Base-by-base conservation (phyloP, 2,888 invertebrate genomes). In the Phortica magna region DNA sequence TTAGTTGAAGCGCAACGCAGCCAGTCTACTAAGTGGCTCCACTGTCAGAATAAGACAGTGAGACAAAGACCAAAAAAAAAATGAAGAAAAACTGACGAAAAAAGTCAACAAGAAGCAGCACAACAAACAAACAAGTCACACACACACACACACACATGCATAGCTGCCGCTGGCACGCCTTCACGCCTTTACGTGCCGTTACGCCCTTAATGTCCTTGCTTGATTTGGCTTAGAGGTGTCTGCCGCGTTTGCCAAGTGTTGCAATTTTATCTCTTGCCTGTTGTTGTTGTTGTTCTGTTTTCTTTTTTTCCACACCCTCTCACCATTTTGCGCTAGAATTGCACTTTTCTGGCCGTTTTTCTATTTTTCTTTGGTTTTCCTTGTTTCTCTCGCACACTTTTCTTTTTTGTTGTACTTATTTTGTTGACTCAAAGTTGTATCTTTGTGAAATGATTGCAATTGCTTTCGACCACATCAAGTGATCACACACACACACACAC, bases 11-110 rank as follows among this genome's bases (percentile, higher is more conserved):
- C 70, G 74, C 75, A 48, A 78, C 75, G 78, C 55, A 65, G 72
- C 48, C 22, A 88, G 88, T 84, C 83, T 84, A 19, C 64, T 64
- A 57, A 68, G 42, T 55, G 88, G 87, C 85, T 83, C 79, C 82
- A 78, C 78, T 77, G 73, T 75, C 81, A 81, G 75, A 79, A 73
- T 67, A 73, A 74, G 74, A 77, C 57, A 78, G 41, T 39, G 39
- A 41, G 17, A 61, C 76, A 76, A 76, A n/a, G n/a, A n/a, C n/a
- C n/a, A n/a, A n/a, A n/a, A n/a, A n/a, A 71, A 59, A 71, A n/a
- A 6, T 57, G 48, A n/a, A 74, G 14, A 7, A 12, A 17, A 64
- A n/a, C n/a, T n/a, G n/a, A n/a, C n/a, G 22, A 31, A 12, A 12
- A 64, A 17, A 64, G 17, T 31, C n/a, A 4, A 31, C 3, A 2